Evolutionary conservation across 2,797 vertebrate species (phyloP), one percentile per base, ranked within the genome.

Genomic region (Danio aesculapii): DNA sequence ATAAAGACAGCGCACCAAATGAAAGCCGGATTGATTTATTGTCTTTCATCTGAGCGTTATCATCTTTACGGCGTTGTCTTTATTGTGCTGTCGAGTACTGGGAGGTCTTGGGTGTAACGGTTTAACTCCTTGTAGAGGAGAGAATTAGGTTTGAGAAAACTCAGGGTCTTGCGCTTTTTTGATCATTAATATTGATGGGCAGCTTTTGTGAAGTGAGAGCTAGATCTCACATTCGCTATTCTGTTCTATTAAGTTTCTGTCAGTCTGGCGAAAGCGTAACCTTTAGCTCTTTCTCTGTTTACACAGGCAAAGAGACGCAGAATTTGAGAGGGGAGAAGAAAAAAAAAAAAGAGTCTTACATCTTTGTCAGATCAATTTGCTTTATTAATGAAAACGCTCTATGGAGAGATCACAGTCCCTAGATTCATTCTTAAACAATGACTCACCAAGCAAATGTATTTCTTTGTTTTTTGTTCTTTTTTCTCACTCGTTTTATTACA

Each of bases 401-500:
- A 81, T 74, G 70, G 50, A 64, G 19, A 81, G 19, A 57, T 57
- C 80, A 84, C 86, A 72, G 59, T 63, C 52, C 46, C 53, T 61
- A 58, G 67, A 84, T 82, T 86, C 82, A 87, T 77, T 71, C 73
- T 86, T 58, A 88, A 86, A 88, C 72, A 84, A 90, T 83, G 75
- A 77, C 64, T 55, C 82, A 88, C 70, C 81, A 88, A 85, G 77
- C 55, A 76, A 62, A 77, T 80, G 30, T 21, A 43, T 9, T 58
- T n/a, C 10, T 84, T 87, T n/a, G 46, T 87, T 90, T 92, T 91
- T 93, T 49, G 8, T 53, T 53, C 50, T 91, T 92, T 91, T 92
- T 91, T 91, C 92, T 92, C 91, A 93, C 91, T 94, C 89, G 95
- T 98, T 95, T 99, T 98, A 98, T 98, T 97, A 96, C 95, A 98